Base-by-base conservation (phyloP, 2,797 vertebrate species). In the Ptychobarbus kaznakovi region DNA sequence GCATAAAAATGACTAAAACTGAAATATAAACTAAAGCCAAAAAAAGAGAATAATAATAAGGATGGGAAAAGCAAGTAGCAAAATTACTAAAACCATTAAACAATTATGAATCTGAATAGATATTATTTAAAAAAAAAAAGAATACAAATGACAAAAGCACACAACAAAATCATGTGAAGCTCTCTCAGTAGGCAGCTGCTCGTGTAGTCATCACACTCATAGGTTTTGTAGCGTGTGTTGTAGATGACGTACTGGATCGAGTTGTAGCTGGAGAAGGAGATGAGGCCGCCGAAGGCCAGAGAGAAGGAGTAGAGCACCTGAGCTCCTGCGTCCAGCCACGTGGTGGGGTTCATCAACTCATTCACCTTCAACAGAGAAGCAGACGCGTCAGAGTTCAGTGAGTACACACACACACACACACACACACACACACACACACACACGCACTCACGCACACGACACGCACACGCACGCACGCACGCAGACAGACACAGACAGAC, bases 221-320 rank as follows among this genome's bases (percentile, higher is more conserved):
- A 6, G n/a, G 22, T 25, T 1, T 20, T 74, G 56, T 58, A 11
- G 51, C 2, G 12, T 32, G 32, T 76, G 18, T 56, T 76, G 35
- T 2, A 10, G 22, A 40, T 5, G 16, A 81, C 98, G 97, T 93
- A 99, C 98, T 97, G 97, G 73, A 99, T 20, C 5, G 97, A 95
- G 92, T 99, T 99, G 92, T 99, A 99, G 92, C 98, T 99, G 92
- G 98, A 99, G 93, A 99, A 99, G 18, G 98, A 98, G 90, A 99
- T 99, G 88, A 99, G 97, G 10, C 98, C 97, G 63, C 98, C 98
- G 5, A 97, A 98, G 22, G 98, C 98, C 91, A 99, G 53, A 0
- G 97, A 98, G 91, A 99, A 99, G 25, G 98, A 99, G 73, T 95
- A 99, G 90, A 99, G 97, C 66, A 99, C 98, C 78, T 99, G 98